Evolutionary conservation across 2,888 invertebrate genomes (phyloP).

Genomic region (Thecophora atra): DNA sequence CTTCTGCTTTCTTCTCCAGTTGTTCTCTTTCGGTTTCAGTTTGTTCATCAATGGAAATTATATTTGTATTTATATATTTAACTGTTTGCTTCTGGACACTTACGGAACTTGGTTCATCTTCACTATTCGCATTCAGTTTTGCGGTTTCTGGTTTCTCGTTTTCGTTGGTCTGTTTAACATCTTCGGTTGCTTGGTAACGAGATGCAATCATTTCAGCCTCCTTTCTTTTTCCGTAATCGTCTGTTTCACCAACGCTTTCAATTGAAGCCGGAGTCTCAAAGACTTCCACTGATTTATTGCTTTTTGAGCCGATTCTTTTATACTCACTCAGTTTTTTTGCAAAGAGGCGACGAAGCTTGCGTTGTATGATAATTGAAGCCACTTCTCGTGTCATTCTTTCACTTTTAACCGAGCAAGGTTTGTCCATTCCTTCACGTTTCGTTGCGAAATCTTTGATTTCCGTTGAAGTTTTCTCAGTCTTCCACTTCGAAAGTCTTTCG

Average conservation of each 20-base stretch:
- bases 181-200: too few species aligned
- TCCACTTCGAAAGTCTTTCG: not conserved
- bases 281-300: slow-evolving; percentile 44
- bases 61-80: too few species aligned
- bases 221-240: too few species aligned
- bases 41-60: not conserved
- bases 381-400: slow-evolving; percentile 68
- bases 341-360: slow-evolving; percentile 69
- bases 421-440: not conserved
- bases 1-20: not conserved
- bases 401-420: slow-evolving; percentile 37
- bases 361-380: slow-evolving; percentile 70
- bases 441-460: not conserved
- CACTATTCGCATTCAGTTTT: too few species aligned
- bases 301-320: not conserved
- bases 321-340: slow-evolving; percentile 56
- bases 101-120: too few species aligned
- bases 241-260: too few species aligned
- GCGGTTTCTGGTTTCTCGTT: too few species aligned
- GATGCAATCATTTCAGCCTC: too few species aligned
- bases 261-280: too few species aligned
- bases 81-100: too few species aligned
- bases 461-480: not conserved
- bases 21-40: not conserved
- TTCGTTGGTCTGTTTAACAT: too few species aligned